Conservation (phyloP, 2,797 vertebrate genomes). For the Falco columbarius region DNA sequence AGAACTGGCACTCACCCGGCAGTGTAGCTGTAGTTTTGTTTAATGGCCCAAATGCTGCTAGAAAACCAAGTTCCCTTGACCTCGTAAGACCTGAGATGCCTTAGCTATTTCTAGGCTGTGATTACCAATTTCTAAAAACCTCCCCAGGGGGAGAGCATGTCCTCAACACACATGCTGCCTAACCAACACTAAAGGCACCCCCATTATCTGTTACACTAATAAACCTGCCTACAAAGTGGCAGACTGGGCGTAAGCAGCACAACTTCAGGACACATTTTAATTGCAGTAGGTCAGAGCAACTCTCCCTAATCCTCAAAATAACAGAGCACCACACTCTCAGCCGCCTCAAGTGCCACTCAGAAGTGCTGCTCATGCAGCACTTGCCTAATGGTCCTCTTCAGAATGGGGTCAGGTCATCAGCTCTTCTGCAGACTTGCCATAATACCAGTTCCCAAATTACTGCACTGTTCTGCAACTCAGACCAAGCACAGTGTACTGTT, state of each 20-base stretch:
- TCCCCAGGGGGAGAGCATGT: neutral
- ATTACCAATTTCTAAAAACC: neutral
- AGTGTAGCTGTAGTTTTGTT: neutral
- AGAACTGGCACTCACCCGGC: neutral
- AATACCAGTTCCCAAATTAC: neutral
- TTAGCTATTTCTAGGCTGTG: neutral
- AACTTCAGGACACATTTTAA: neutral
- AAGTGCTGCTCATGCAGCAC: neutral
- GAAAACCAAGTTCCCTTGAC: neutral
- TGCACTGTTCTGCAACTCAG: neutral
- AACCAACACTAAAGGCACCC: neutral
- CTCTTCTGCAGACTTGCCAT: neutral
- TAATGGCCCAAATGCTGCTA: neutral
- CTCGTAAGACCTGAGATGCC: neutral
- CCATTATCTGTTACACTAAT: neutral
- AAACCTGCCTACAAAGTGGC: neutral
- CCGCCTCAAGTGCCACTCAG: neutral
- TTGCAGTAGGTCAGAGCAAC: neutral
- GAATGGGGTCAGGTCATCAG: neutral
- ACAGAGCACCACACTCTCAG: neutral
- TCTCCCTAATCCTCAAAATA: neutral
- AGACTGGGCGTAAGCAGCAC: neutral
- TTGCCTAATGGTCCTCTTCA: neutral
- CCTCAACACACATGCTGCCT: neutral
- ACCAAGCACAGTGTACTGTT: rapidly evolving